phyloP scores from a whole-genome alignment of 2,888 invertebrate species.

The Leucophora obtusa region DNA sequence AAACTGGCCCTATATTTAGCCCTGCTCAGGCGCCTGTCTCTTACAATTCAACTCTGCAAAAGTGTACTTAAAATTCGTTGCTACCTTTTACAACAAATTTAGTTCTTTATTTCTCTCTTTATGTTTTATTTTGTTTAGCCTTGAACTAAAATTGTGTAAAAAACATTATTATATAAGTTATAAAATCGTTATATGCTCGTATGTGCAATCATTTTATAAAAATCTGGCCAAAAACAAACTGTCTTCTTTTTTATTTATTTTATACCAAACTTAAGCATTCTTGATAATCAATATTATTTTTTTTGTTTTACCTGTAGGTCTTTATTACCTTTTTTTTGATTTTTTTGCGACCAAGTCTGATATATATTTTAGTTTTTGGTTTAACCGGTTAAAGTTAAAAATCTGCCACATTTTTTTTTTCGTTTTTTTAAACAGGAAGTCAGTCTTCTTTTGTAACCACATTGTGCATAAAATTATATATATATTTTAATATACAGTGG shows the following conservation, averaged over 20 bases:
- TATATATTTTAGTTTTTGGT: not conserved
- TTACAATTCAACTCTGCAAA: no score
- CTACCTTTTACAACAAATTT: not conserved
- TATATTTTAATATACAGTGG: not conserved
- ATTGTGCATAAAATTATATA: slow-evolving; percentile 25
- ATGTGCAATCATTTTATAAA: not conserved
- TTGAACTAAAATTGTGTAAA: slow-evolving; percentile 2
- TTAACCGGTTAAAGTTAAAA: not conserved
- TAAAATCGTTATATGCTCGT: not conserved
- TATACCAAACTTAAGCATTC: not conserved
- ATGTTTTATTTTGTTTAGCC: not conserved
- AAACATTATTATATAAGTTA: not conserved
- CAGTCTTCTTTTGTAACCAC: slow-evolving; percentile 37
- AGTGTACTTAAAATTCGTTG: not conserved
- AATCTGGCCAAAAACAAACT: not conserved
- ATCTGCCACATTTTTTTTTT: not conserved
- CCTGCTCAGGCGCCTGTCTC: no score
- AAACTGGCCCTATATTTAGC: no score
- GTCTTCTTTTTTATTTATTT: not conserved
- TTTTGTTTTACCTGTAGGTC: not conserved
- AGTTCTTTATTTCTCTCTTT: not conserved
- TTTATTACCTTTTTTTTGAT: not conserved
- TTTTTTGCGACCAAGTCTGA: not conserved
- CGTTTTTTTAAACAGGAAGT: slow-evolving; percentile 38
- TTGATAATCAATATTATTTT: not conserved